These are phyloP conservation scores for Gymnocheta viridis DNA, from an alignment of 2,888 invertebrate genomes.

Conservation along the genomic window DNA sequence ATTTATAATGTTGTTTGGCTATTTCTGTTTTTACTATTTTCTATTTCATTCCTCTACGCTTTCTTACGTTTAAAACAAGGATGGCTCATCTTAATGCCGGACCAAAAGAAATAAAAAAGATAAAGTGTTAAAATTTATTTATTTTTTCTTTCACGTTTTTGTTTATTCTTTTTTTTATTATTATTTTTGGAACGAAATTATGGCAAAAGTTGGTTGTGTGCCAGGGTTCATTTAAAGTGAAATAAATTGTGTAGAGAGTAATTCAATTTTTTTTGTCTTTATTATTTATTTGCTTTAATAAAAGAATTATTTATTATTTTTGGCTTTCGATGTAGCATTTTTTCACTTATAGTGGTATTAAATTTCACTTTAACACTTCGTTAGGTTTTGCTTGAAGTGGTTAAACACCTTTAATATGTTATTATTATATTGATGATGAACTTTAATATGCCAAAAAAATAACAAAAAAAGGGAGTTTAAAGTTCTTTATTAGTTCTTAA, in stretches of 20 bases:
- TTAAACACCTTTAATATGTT: not conserved
- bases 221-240: slow-evolving; percentile 36
- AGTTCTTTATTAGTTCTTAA: too few species aligned
- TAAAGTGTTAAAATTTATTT: slow-evolving; percentile 63
- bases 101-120: slow-evolving; percentile 13
- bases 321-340: slow-evolving; percentile 3
- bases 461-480: not conserved
- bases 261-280: slow-evolving; percentile 28
- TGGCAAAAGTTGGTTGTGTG: slow-evolving; percentile 44
- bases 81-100: slow-evolving; percentile 16
- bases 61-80: slow-evolving; percentile 18
- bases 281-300: slow-evolving; percentile 37
- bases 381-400: not conserved
- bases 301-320: slow-evolving; percentile 21
- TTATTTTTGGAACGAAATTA: slow-evolving; percentile 11
- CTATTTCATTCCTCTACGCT: slow-evolving; percentile 9
- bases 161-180: slow-evolving; percentile 6
- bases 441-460: not conserved
- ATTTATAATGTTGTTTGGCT: slow-evolving; percentile 63
- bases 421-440: too few species aligned
- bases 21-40: not conserved
- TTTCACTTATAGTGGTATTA: not conserved
- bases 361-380: slow-evolving; percentile 35
- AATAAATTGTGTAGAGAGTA: slow-evolving; percentile 40
- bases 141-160: slow-evolving; percentile 9